These are phyloP conservation scores for Sternarchorhynchus goeldii DNA, from an alignment of 2,797 vertebrate genomes.

Conservation along the genomic window DNA sequence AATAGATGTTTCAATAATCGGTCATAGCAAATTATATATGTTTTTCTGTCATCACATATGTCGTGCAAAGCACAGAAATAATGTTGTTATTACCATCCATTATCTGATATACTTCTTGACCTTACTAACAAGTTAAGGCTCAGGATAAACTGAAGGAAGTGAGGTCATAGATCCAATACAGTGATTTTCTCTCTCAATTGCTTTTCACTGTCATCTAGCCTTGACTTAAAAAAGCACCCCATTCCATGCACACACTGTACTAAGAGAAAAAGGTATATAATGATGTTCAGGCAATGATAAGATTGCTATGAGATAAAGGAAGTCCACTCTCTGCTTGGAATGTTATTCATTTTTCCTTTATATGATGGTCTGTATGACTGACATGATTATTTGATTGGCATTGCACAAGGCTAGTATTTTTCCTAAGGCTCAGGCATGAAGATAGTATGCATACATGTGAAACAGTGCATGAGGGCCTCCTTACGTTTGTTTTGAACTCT, in stretches of 20 bases:
- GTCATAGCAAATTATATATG: background rate
- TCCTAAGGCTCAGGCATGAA: too few relatives aligned
- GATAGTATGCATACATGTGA: too few relatives aligned
- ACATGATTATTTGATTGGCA: slow-evolving; percentile 7
- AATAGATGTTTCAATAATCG: too few relatives aligned
- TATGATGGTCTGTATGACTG: too few relatives aligned
- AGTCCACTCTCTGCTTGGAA: background rate
- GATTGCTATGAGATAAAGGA: background rate
- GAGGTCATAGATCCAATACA: slow-evolving; percentile 9
- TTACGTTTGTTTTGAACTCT: background rate
- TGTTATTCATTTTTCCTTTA: background rate
- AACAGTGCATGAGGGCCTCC: too few relatives aligned
- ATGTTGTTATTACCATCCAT: too few relatives aligned
- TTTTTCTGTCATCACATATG: background rate
- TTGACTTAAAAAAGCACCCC: background rate
- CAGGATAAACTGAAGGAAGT: slow-evolving; percentile 12
- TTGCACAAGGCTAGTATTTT: too few relatives aligned
- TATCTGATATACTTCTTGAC: background rate
- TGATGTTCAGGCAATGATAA: background rate
- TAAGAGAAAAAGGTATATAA: background rate
- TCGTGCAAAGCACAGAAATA: background rate
- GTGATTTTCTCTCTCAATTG: slow-evolving; percentile 22
- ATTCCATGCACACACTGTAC: background rate
- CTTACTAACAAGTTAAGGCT: slow-evolving; percentile 6
- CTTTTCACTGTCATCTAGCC: slow-evolving; percentile 14